Evolutionary conservation across 2,113 vertebrate genomes (phyloP), one percentile per base, ranked within the genome.

Genomic region (Phrynosoma blainvillii): DNA sequence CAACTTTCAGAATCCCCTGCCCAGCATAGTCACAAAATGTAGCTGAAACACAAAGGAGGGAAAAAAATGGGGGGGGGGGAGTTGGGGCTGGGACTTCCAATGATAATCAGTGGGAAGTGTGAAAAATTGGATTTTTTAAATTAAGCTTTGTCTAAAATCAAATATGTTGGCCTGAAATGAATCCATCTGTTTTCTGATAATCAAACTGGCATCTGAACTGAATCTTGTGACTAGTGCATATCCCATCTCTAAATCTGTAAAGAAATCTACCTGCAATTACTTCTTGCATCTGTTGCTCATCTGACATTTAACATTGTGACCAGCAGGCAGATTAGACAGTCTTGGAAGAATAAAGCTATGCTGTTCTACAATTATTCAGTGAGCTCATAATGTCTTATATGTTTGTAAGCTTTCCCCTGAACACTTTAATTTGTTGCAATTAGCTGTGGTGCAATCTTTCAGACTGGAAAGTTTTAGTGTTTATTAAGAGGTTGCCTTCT

Each of bases 401-500:
- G 92, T 94, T 87, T 89, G 32, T 0, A 27, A 93, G 40, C 80
- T 54, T 79, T 91, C 82, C 65, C 23, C 84, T 12, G 82, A 93
- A 89, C 87, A 90, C 74, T 90, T 93, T 90, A 90, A 95, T 94
- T 93, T 91, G 90, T 92, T 84, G 89, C 93, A 92, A 93, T 95
- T 92, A 93, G 82, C 76, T n/a, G n/a, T 82, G 71, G 65, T 90
- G 90, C 89, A 93, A 54, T 93, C 86, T 94, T 93, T 95, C 88
- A 93, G 89, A 85, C 90, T 93, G 90, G 90, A 93, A 95, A 88
- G 95, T 75, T 95, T 94, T 94, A 93, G 88, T 91, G 91, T 94
- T 94, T 92, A 94, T 95, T 94, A 93, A 95, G 89, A 93, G 91
- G 87, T 86, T 90, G 62, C 91, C 91, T 95, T 95, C 92, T 94